These are phyloP conservation scores for Apteryx owenii DNA, from an alignment of 2,113 vertebrate species.

Conservation along the genomic window DNA sequence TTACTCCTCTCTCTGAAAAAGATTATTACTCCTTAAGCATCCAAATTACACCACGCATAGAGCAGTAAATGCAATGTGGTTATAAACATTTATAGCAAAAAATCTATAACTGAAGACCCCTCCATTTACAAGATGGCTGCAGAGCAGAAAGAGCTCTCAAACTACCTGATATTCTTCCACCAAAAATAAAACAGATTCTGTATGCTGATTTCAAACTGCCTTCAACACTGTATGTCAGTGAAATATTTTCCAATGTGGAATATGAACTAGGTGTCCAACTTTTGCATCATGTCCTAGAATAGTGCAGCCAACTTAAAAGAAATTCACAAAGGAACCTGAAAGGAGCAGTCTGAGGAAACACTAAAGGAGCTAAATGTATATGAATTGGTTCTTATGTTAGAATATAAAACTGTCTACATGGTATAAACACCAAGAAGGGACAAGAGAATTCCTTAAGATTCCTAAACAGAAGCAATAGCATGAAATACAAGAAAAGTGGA, in stretches of 20 bases:
- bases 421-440: not conserved
- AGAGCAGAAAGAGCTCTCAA: not conserved
- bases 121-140: not conserved
- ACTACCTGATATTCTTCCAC: not conserved
- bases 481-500: not conserved
- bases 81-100: not conserved
- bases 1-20: not conserved
- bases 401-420: not conserved
- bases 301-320: not conserved
- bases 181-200: not conserved
- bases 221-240: not conserved
- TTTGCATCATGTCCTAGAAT: not conserved
- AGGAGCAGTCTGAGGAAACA: not conserved
- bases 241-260: not conserved
- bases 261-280: not conserved
- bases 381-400: not conserved
- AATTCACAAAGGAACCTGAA: not conserved
- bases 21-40: not conserved
- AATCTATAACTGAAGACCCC: not conserved
- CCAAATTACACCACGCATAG: not conserved
- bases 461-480: not conserved
- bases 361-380: not conserved
- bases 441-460: not conserved
- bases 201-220: not conserved
- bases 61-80: not conserved